phyloP scores from a whole-genome alignment of 2,888 invertebrate genomes.

The Lapara coniferarum region DNA sequence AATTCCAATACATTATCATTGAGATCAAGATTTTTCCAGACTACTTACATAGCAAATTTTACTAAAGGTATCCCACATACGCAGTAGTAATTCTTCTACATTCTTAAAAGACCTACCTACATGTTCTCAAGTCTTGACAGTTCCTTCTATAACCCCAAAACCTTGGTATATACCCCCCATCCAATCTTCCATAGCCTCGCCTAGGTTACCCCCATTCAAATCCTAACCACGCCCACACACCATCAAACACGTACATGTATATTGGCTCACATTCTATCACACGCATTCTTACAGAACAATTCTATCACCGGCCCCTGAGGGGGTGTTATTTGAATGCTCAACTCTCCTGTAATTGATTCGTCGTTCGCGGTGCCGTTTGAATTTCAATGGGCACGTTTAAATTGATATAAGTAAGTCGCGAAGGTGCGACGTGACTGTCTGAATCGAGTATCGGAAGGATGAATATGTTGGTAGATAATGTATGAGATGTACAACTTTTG shows the following conservation, averaged over 20 bases:
- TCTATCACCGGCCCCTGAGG: constrained; percentile 63
- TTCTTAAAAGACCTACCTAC: no score
- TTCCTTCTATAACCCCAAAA: no score
- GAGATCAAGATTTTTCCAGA: no score
- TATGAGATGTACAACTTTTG: constrained; percentile 43
- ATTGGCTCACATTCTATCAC: constrained; percentile 79
- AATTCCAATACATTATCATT: no score
- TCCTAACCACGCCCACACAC: constrained; percentile 16
- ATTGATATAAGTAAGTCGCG: constrained; percentile 72
- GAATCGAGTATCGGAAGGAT: constrained; percentile 52
- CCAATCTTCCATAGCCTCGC: no score
- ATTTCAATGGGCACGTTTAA: constrained; percentile 80
- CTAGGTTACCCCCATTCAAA: not conserved
- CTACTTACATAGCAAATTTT: no score
- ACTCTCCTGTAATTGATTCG: constrained; percentile 76
- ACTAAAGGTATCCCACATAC: no score
- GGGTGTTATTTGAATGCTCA: constrained; percentile 73
- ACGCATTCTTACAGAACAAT: constrained; percentile 80
- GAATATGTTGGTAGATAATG: constrained; percentile 42
- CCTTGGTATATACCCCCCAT: no score
- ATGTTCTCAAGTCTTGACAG: no score
- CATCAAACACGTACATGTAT: constrained; percentile 45
- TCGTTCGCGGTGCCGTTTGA: constrained; percentile 64
- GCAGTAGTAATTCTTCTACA: no score
- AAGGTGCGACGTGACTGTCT: constrained; percentile 50